These are phyloP conservation scores for Masticophis lateralis DNA, from an alignment of 2,797 vertebrate genomes.

Conservation along the genomic window DNA sequence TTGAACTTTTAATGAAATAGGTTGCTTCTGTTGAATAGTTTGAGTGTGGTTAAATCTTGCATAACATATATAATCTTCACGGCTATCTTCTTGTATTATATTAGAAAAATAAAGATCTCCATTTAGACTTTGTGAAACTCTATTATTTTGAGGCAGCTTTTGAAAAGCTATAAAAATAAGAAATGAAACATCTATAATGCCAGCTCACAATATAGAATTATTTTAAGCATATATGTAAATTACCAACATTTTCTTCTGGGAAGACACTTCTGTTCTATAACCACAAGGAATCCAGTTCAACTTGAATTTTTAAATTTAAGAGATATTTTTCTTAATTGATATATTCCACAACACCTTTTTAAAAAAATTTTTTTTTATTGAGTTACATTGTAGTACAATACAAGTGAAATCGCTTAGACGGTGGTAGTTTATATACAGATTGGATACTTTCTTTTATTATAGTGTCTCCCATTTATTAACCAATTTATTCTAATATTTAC, in stretches of 20 bases:
- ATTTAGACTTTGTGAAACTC: conserved; percentile 94
- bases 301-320: neutral
- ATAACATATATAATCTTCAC: conserved; percentile 96
- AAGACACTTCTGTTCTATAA: neutral
- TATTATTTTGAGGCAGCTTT: conserved; percentile 85
- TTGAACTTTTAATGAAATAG: conserved; percentile 90
- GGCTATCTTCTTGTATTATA: conserved; percentile 83
- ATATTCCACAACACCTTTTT: too few species aligned
- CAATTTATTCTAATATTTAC: too few species aligned
- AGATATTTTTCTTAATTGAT: neutral
- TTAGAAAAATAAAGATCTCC: conserved; percentile 98
- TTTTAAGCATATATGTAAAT: neutral
- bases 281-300: neutral
- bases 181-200: neutral
- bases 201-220: neutral
- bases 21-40: conserved; percentile 99
- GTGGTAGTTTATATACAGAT: too few species aligned
- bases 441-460: too few species aligned
- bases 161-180: conserved; percentile 83
- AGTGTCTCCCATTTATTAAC: too few species aligned
- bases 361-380: too few species aligned
- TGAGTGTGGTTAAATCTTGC: conserved; percentile 97
- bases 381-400: too few species aligned
- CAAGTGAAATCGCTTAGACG: too few species aligned
- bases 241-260: neutral